These are phyloP conservation scores for Marmota monax DNA, from an alignment of 2,113 vertebrate genomes.

Conservation along the genomic window DNA sequence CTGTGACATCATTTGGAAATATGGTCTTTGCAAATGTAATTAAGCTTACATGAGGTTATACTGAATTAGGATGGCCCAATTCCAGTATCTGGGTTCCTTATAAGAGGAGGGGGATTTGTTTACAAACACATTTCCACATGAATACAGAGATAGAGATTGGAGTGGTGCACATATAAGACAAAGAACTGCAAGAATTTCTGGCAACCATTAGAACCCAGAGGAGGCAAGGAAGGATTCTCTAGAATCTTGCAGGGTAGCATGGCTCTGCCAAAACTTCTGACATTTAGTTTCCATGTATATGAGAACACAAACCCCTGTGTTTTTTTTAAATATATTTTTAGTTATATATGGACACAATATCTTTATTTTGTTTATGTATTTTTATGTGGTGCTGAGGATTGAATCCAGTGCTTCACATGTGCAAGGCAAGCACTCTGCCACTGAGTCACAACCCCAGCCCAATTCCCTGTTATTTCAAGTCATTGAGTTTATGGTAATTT, in stretches of 20 bases:
- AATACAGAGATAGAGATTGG: neutral
- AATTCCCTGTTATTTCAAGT: neutral
- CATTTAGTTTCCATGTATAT: neutral
- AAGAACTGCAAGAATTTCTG: neutral
- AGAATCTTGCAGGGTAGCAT: neutral
- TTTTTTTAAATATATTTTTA: no score
- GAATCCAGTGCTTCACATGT: no score
- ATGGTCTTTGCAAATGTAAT: neutral
- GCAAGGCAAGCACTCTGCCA: no score
- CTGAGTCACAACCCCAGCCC: no score
- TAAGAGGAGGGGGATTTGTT: neutral
- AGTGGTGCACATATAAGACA: neutral
- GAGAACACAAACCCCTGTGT: neutral
- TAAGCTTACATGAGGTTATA: neutral
- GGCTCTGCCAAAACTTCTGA: neutral
- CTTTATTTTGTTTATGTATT: no score
- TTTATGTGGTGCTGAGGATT: no score
- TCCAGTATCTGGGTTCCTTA: neutral
- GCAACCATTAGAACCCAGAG: neutral
- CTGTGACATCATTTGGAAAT: neutral
- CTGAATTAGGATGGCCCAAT: neutral
- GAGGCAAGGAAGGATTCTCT: neutral
- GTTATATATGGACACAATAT: no score
- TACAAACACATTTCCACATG: neutral
- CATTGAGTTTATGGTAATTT: neutral